Base-by-base conservation (phyloP, 92 coral and sea anemone species). In the Galaxea fascicularis region DNA sequence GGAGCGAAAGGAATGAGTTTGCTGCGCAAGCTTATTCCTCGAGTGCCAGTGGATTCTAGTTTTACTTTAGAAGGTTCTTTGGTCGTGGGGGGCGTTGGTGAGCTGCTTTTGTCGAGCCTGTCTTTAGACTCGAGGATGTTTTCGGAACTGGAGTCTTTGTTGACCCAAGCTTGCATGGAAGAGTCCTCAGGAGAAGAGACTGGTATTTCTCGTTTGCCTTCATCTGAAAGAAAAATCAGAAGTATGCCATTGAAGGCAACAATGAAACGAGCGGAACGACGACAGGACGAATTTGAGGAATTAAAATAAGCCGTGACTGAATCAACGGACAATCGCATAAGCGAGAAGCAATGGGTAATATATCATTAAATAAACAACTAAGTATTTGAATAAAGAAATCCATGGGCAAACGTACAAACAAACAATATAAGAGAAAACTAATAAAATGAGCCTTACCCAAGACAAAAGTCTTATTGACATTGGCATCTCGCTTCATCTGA, bases 401-500 rank as follows among this genome's bases (percentile, higher is more conserved):
- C n/a, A n/a, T n/a, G n/a, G n/a, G n/a, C n/a, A n/a, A n/a, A n/a
- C n/a, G n/a, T n/a, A n/a, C n/a, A 14, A 18, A 21, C 16, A 12
- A 8, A 31, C 39, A 28, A 9, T 14, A 21, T 13, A 21, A 11
- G 8, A 24, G 4, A 20, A 13, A 44, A 18, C 25, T 0, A 13
- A n/a, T 20, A 8, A 8, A 66, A 1, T 31, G 13, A 47, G 25
- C 12, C 94, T 88, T 66, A 95, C 98, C 95, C 12, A 92, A 56
- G 13, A 96, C 98, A 87, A 94, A 94, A 5, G 98, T 96, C 67
- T 82, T 73, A 77, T 94, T 96, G n/a, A 65, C 87, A 25, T 69
- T 22, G 54, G 94, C 92, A 59, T 89, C 93, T 80, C 96, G 91
- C 27, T 91, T 89, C 93, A 92, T 92, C 82, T 87, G 91, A 64